Percentiles rank a stretch among this genome's conserved stretches.
phyloP scores from a whole-genome alignment of 1,140 invertebrate genomes.

The Sminthurinus signatus region DNA sequence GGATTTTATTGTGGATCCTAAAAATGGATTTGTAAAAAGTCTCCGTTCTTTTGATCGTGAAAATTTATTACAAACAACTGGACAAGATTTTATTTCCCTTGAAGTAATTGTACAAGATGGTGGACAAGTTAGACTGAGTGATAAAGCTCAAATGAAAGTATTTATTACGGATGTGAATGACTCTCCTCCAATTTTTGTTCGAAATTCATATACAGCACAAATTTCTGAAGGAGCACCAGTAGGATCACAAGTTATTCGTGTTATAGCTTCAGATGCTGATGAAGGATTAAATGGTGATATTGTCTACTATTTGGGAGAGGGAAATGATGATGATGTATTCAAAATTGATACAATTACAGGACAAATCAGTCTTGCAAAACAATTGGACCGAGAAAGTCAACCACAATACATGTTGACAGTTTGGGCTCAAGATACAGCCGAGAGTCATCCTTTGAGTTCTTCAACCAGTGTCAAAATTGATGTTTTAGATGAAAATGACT shows the following conservation, averaged over 20 bases:
- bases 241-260: conserved; percentile 70
- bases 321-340: conserved; percentile 74
- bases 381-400: conserved; percentile 76
- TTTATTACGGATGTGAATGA: conserved; percentile 87
- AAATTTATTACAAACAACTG: conserved; percentile 63
- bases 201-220: conserved; percentile 73
- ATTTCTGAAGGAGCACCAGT: conserved; percentile 72
- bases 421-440: conserved; percentile 72
- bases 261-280: conserved; percentile 81
- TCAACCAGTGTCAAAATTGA: conserved; percentile 70
- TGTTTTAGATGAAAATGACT: conserved; percentile 91
- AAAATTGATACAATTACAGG: conserved; percentile 79
- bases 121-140: conserved; percentile 63
- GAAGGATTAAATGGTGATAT: conserved; percentile 86
- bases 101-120: conserved; percentile 84
- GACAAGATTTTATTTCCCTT: conserved; percentile 68
- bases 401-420: conserved; percentile 71
- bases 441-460: conserved; percentile 57
- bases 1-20: conserved; percentile 80
- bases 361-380: conserved; percentile 66
- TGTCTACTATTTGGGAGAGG: conserved; percentile 64
- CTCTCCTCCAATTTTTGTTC: conserved; percentile 76
- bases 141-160: conserved; percentile 83
- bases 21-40: conserved; percentile 87
- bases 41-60: conserved; percentile 79